A percentile compares a stretch with the other conserved stretches of the same genome.
Conservation (phyloP, 2,888 invertebrate species). For the Gymnocheta viridis region DNA sequence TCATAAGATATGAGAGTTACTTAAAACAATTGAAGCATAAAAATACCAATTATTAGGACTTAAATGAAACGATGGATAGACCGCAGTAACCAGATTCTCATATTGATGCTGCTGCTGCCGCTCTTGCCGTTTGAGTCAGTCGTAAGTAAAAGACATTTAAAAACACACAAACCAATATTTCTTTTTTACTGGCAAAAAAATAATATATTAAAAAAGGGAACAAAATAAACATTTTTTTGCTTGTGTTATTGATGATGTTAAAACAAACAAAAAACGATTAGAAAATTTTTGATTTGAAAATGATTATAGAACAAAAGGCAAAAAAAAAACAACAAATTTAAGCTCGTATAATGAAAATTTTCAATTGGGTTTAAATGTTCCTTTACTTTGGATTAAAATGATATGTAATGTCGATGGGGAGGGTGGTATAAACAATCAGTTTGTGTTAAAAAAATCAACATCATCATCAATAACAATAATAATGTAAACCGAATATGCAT, state of each 20-base stretch:
- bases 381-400: conserved; percentile 6
- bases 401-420: background rate
- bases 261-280: conserved; percentile 76
- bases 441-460: conserved; percentile 50
- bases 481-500: background rate
- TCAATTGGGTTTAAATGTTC: background rate
- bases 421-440: conserved; percentile 12
- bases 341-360: conserved; percentile 21
- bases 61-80: conserved; percentile 61
- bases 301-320: conserved; percentile 40
- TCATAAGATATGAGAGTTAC: conserved; percentile 51
- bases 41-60: conserved; percentile 71
- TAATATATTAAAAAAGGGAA: conserved; percentile 24
- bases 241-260: conserved; percentile 71
- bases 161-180: conserved; percentile 34
- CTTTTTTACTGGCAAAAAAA: conserved; percentile 5
- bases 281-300: conserved; percentile 57
- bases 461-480: conserved; percentile 55
- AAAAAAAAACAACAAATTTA: background rate
- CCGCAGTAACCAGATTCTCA: conserved; percentile 51
- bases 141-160: conserved; percentile 53
- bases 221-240: conserved; percentile 44
- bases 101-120: conserved; percentile 17
- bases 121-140: conserved; percentile 29
- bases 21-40: conserved; percentile 71